Base-by-base conservation (phyloP, 2,797 vertebrate species). In the Acipenser ruthenus region DNA sequence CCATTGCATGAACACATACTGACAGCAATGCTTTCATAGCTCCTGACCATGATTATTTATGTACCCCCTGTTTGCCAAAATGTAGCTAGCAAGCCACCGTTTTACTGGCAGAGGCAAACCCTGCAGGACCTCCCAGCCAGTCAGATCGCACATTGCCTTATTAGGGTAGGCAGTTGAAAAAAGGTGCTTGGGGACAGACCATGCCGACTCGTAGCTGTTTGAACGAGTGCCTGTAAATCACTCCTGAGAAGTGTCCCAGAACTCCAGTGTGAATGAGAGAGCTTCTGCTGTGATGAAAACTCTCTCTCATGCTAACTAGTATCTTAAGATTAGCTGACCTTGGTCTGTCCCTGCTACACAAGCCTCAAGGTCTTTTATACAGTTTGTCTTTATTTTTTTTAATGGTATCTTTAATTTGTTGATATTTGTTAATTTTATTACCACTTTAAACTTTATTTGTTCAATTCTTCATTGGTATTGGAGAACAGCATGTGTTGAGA, bases 91-190 rank as follows among this genome's bases (percentile, higher is more conserved):
- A 2, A 67, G 23, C 23, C 23, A 56, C 66, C 65, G 63, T 52
- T 1, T 23, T 18, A 68, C 69, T 65, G 53, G 64, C 73, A 70
- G 69, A 56, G 66, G 77, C 79, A 79, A 86, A 79, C 83, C 81
- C 74, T 80, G 77, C 70, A 12, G 74, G 78, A 77, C 81, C 87
- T 78, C 60, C 58, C 65, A 82, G 80, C 82, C 86, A 80, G 68
- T 80, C 79, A 76, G 60, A 72, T 77, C 49, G 15, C 53, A 5
- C 15, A 2, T 87, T 83, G 81, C 88, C 89, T 88, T 88, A 85
- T 89, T 88, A 87, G 88, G 72, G 84, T 75, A 81, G 77, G 71
- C 68, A 5, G 52, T 6, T 23, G 65, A 69, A 72, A 3, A 78
- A 71, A 49, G 12, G 72, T 1, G 59, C n/a, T 76, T 74, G 72